These are phyloP conservation scores for Leptinotarsa juncta DNA, from an alignment of 2,888 invertebrate genomes.

Conservation along the genomic window DNA sequence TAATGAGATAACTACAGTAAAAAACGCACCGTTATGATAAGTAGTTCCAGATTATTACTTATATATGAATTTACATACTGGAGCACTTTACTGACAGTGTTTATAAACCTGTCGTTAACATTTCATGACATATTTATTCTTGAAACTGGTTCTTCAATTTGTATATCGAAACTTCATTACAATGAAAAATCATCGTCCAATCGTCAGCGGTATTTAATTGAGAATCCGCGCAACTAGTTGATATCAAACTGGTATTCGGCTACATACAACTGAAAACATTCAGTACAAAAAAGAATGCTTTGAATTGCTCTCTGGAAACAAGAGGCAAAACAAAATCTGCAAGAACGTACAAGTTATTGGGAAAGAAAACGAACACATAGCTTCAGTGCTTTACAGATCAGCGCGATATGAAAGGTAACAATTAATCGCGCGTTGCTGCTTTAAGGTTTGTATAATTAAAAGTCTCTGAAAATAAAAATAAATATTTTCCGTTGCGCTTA, in stretches of 20 bases:
- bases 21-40: neutral
- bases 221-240: conserved; percentile 36
- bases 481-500: conserved; percentile 15
- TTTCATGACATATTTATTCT: neutral
- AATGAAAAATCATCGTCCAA: conserved; percentile 16
- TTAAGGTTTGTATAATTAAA: conserved; percentile 24
- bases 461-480: conserved; percentile 19
- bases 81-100: neutral
- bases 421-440: conserved; percentile 17
- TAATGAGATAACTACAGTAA: neutral
- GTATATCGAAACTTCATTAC: conserved; percentile 4
- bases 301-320: neutral
- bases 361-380: conserved; percentile 4
- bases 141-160: neutral
- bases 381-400: conserved; percentile 6
- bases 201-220: conserved; percentile 29
- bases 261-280: neutral
- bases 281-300: neutral
- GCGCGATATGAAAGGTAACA: conserved; percentile 22
- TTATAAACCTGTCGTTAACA: neutral
- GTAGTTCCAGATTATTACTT: too few species aligned
- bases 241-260: neutral
- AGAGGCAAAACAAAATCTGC: neutral
- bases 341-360: conserved; percentile 16
- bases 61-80: neutral